A percentile compares a stretch with the other conserved stretches of the same genome.
Evolutionary conservation across 2,797 vertebrate species (phyloP).

Genomic region (Borostomias antarcticus): DNA sequence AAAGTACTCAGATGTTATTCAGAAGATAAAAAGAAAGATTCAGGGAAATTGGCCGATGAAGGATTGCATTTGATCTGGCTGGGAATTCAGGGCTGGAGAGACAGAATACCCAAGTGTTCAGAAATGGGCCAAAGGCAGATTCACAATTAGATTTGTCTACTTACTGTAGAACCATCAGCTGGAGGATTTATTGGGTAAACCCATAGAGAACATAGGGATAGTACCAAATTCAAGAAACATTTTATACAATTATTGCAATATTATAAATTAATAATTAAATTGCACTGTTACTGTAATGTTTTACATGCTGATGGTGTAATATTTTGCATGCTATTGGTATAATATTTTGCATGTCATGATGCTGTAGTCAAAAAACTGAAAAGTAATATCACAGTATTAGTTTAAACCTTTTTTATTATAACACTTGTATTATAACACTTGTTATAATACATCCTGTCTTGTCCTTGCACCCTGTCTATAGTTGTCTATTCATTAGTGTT

Average conservation of each 20-base stretch:
- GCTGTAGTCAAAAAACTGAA: no score
- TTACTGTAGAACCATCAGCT: conserved; percentile 59
- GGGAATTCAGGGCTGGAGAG: conserved; percentile 71
- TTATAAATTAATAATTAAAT: no score
- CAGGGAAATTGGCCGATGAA: conserved; percentile 76
- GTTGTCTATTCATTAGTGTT: no score
- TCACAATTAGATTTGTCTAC: conserved; percentile 67
- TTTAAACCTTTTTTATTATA: neutral
- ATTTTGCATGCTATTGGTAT: neutral
- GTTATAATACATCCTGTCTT: no score
- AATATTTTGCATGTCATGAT: no score
- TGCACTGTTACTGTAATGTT: no score
- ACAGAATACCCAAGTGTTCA: conserved; percentile 69
- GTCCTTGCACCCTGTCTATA: no score
- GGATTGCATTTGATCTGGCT: conserved; percentile 75
- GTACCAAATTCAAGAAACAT: no score
- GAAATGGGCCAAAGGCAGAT: conserved; percentile 59
- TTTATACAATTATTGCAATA: neutral
- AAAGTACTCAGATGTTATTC: conserved; percentile 68
- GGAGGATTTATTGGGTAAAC: conserved; percentile 46
- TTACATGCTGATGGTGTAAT: no score
- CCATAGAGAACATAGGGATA: conserved; percentile 34
- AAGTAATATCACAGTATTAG: neutral
- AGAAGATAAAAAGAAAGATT: conserved; percentile 70
- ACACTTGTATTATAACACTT: no score